These are phyloP conservation scores for Scyliorhinus canicula DNA, from an alignment of 2,797 vertebrate genomes.

Conservation along the genomic window DNA sequence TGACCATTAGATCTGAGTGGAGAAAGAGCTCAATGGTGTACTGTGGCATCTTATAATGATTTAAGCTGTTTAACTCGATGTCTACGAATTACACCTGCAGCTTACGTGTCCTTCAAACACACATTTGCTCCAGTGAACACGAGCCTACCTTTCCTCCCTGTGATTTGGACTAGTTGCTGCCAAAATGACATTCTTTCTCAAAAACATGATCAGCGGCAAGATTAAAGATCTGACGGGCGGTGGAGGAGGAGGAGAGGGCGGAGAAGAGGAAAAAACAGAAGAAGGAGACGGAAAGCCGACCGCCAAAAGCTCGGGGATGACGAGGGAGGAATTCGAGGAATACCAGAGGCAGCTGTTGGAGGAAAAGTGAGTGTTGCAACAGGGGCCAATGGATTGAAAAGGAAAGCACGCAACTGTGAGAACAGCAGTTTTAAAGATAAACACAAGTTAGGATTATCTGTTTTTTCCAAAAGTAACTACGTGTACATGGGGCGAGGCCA, in stretches of 20 bases:
- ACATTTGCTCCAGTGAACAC: neutral
- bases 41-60: constrained; percentile 53
- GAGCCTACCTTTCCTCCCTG: neutral
- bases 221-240: constrained; percentile 55
- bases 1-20: neutral
- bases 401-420: neutral
- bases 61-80: constrained; percentile 60
- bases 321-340: constrained; percentile 62
- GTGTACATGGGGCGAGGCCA: neutral
- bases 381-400: neutral
- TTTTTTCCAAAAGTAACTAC: neutral
- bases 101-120: neutral
- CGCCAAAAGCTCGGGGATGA: constrained; percentile 50
- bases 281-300: constrained; percentile 51
- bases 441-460: neutral
- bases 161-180: neutral
- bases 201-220: constrained; percentile 50
- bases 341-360: constrained; percentile 65
- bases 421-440: neutral
- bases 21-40: neutral
- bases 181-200: constrained; percentile 57
- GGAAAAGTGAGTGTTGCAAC: constrained; percentile 61
- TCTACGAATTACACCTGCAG: constrained; percentile 48
- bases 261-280: constrained; percentile 41
- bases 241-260: constrained; percentile 42